Base-by-base conservation (phyloP, 2,888 invertebrate genomes). In the Hedychridium roseum region DNA sequence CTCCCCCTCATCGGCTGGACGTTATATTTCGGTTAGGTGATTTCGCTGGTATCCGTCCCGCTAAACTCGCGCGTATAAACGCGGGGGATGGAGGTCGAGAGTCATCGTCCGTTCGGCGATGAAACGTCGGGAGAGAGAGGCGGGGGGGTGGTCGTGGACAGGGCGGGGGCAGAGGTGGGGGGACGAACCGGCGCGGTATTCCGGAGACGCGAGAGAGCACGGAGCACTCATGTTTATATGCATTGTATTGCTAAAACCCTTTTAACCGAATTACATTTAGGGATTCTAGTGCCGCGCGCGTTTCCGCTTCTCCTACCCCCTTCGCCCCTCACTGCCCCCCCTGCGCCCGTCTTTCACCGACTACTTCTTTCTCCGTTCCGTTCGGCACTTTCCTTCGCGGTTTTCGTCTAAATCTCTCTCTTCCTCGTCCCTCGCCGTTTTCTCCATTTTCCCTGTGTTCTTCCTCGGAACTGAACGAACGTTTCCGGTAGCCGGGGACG, bases 231-330 rank as follows among this genome's bases (percentile, higher is more conserved):
- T 76, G 76, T 76, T 74, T 76, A 76, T 76, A 76, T 76, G 76
- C 76, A 76, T 76, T 76, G 75, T 76, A 76, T 76, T 75, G 73
- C 76, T 76, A 76, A 76, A 76, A 76, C 76, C 76, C 76, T 76
- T 76, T 76, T 75, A 76, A 76, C 76, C 72, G 74, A 76, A 76
- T 76, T 76, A 76, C 76, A 76, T 76, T 76, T 75, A 75, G 76
- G 70, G 72, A 76, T 76, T 76, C 76, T 62, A 72, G 66, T 73
- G 64, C 66, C 67, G 67, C 54, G 67, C 68, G 50, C 58, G 59
- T 60, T 63, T 59, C 57, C 26, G n/a, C 35, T 35, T 28, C 47
- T 28, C 20, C 17, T 16, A 28, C 14, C 28, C 6, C 14, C 17
- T 28, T 27, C 32, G 41, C 42, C 17, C 36, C 39, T n/a, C n/a